A percentile compares a stretch with the other conserved stretches of the same genome.
Evolutionary conservation across 2,888 invertebrate genomes (phyloP).

Genomic region (Crematogaster levior): DNA sequence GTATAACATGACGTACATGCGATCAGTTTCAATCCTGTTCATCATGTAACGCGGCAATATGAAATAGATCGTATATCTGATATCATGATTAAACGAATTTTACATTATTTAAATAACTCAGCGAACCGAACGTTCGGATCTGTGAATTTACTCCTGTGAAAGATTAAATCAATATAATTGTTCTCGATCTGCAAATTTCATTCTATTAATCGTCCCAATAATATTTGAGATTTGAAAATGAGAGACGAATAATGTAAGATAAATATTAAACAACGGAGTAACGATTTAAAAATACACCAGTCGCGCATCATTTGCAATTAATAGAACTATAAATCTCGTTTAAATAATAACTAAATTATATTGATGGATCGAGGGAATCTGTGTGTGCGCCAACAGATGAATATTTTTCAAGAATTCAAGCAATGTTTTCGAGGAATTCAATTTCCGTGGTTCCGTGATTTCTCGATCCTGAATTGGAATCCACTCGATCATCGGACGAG

Average conservation of each 20-base stretch:
- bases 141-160: slow-evolving; percentile 3
- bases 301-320: background rate
- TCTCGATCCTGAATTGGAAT: slow-evolving; percentile 44
- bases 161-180: slow-evolving; percentile 19
- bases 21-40: slow-evolving; percentile 5
- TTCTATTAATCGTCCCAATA: background rate
- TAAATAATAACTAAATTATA: slow-evolving; percentile 10
- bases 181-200: slow-evolving; percentile 12
- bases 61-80: slow-evolving; percentile 12
- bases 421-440: slow-evolving; percentile 43
- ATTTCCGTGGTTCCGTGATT: slow-evolving; percentile 45
- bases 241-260: background rate
- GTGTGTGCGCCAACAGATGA: background rate
- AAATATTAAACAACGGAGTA: background rate
- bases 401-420: slow-evolving; percentile 3
- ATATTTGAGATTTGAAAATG: background rate
- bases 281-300: background rate
- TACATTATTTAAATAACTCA: background rate
- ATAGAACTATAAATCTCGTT: background rate
- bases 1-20: slow-evolving; percentile 29
- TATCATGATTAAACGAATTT: slow-evolving; percentile 11
- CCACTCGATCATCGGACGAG: slow-evolving; percentile 63
- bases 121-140: background rate
- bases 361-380: slow-evolving; percentile 24
- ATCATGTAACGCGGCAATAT: slow-evolving; percentile 24